Evolutionary conservation across 2,113 vertebrate genomes (phyloP).

Genomic region (Glareola pratincola): DNA sequence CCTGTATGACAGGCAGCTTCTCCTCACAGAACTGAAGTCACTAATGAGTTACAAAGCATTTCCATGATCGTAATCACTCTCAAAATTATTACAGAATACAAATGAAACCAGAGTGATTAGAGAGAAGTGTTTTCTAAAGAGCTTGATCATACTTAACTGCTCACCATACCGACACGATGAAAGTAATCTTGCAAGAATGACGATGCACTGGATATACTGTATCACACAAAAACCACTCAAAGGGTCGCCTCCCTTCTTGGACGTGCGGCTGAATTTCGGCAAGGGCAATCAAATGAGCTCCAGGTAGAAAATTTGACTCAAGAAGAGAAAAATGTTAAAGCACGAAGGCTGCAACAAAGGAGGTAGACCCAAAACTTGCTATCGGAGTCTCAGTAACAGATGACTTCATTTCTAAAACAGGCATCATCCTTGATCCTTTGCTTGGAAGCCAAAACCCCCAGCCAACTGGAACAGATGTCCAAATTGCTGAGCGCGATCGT

Average conservation of each 20-base stretch:
- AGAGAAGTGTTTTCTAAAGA: conserved; percentile 10
- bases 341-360: not conserved
- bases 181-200: not conserved
- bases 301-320: not conserved
- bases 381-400: not conserved
- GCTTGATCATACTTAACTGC: not conserved
- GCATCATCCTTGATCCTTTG: not conserved
- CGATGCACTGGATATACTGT: not conserved
- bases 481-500: not conserved
- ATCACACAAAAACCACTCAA: not conserved
- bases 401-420: not conserved
- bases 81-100: conserved; percentile 40
- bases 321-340: not conserved
- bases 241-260: not conserved
- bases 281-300: not conserved
- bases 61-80: not conserved
- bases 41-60: conserved; percentile 26
- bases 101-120: conserved; percentile 39
- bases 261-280: not conserved
- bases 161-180: not conserved
- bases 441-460: not conserved
- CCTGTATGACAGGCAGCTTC: not conserved
- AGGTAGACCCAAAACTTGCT: not conserved
- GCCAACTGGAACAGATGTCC: not conserved
- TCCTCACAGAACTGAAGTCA: not conserved